These are phyloP conservation scores for Apamea anceps DNA, from an alignment of 2,888 invertebrate species.

Conservation along the genomic window DNA sequence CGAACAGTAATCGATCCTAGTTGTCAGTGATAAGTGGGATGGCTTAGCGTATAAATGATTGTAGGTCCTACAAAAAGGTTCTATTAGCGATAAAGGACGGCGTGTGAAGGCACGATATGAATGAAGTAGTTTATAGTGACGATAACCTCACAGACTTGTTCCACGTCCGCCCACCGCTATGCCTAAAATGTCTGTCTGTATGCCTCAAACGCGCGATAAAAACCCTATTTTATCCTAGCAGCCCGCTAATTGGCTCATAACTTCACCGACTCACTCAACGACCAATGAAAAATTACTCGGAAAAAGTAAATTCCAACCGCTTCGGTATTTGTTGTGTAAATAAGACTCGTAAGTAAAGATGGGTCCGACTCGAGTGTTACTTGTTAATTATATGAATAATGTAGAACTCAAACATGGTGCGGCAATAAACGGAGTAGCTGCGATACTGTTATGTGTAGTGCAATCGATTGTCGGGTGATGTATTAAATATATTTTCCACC, in stretches of 20 bases:
- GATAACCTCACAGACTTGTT: constrained; percentile 60
- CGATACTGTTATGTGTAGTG: constrained; percentile 19
- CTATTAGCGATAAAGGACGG: constrained; percentile 37
- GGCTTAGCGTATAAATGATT: constrained; percentile 48
- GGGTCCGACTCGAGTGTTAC: constrained; percentile 39
- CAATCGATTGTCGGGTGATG: constrained; percentile 19
- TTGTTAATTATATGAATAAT: constrained; percentile 58
- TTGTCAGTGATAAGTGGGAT: constrained; percentile 45
- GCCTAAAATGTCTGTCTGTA: constrained; percentile 60
- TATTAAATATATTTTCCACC: constrained; percentile 36
- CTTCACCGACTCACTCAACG: constrained; percentile 65
- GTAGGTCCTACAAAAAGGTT: constrained; percentile 37
- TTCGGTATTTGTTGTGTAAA: constrained; percentile 59
- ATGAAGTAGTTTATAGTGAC: constrained; percentile 63
- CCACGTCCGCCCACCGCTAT: constrained; percentile 52
- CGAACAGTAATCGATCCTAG: constrained; percentile 30
- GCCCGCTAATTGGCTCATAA: constrained; percentile 77
- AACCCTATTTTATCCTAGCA: constrained; percentile 68
- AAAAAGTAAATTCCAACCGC: constrained; percentile 59
- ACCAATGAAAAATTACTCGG: constrained; percentile 64
- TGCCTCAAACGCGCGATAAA: constrained; percentile 64
- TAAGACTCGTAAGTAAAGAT: constrained; percentile 58
- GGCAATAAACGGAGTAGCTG: constrained; percentile 30
- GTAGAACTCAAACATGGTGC: constrained; percentile 29
- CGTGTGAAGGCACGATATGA: constrained; percentile 54